Percentiles rank a stretch among this genome's conserved stretches.
phyloP scores from a whole-genome alignment of 2,113 vertebrate genomes.

The Spea bombifrons region DNA sequence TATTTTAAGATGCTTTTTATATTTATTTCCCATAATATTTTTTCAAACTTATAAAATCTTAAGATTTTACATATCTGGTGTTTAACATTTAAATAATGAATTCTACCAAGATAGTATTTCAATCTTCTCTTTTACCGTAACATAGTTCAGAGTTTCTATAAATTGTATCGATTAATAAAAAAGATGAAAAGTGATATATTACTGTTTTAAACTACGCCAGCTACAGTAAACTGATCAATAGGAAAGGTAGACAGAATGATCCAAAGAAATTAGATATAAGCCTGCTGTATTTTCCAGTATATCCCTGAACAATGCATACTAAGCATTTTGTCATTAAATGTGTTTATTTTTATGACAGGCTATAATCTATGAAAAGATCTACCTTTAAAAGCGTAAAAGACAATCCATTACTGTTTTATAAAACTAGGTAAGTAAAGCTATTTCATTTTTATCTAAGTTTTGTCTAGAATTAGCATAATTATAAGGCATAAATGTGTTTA shows the following conservation, averaged over 20 bases:
- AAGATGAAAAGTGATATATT: conserved; percentile 47
- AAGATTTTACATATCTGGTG: neutral
- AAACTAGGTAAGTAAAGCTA: neutral
- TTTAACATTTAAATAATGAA: conserved; percentile 13
- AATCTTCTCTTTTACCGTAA: conserved; percentile 39
- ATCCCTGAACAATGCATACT: conserved; percentile 35
- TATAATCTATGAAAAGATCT: conserved; percentile 13
- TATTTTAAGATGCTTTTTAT: neutral
- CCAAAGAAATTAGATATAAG: conserved; percentile 42
- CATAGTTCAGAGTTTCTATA: conserved; percentile 39
- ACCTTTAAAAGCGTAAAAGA: conserved; percentile 15
- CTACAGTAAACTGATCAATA: conserved; percentile 45
- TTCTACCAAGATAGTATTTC: conserved; percentile 29
- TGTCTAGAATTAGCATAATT: neutral
- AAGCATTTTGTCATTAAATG: conserved; percentile 32
- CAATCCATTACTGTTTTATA: conserved; percentile 7
- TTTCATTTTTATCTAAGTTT: neutral
- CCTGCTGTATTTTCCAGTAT: conserved; percentile 33
- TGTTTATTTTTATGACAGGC: conserved; percentile 19
- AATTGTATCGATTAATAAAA: conserved; percentile 39
- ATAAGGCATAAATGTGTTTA: too few species aligned
- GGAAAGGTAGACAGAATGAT: conserved; percentile 42
- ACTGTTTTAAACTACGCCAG: conserved; percentile 42
- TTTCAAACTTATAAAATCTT: neutral
- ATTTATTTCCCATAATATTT: neutral